Conservation (phyloP, 1,140 invertebrate species). For the Platyura marginata region DNA sequence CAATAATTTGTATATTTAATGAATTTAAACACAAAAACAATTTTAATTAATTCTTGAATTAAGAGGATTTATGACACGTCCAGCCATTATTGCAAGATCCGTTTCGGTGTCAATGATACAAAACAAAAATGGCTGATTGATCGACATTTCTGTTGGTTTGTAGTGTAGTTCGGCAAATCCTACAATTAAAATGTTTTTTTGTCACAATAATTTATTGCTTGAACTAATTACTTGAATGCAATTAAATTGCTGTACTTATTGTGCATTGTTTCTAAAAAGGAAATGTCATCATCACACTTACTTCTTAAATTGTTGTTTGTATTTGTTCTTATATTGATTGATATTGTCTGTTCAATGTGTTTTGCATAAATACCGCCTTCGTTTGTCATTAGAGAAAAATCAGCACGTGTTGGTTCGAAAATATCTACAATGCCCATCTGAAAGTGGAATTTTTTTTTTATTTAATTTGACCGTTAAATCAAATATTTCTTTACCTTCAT, state of each 20-base stretch:
- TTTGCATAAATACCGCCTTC: slow-evolving; percentile 47
- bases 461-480: too few relatives aligned
- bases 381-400: slow-evolving; percentile 48
- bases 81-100: slow-evolving; percentile 47
- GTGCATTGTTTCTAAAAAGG: too few relatives aligned
- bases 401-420: slow-evolving; percentile 46
- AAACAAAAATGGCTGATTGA: slow-evolving; percentile 50
- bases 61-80: slow-evolving; percentile 52
- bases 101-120: slow-evolving; percentile 54
- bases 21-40: too few relatives aligned
- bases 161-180: slow-evolving; percentile 8
- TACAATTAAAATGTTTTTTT: too few relatives aligned
- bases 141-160: slow-evolving; percentile 36
- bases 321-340: slow-evolving; percentile 46
- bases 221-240: too few relatives aligned
- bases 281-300: slow-evolving; percentile 16
- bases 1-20: too few relatives aligned
- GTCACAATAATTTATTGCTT: too few relatives aligned
- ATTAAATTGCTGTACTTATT: too few relatives aligned
- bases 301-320: slow-evolving; percentile 23
- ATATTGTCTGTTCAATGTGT: slow-evolving; percentile 54
- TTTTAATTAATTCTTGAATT: slow-evolving; percentile 43
- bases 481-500: slow-evolving; percentile 40
- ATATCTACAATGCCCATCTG: slow-evolving; percentile 49
- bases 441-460: too few relatives aligned